Evolutionary conservation across 2,888 invertebrate species (phyloP), one percentile per base, ranked within the genome.

Genomic region (Thereva nobilitata): DNA sequence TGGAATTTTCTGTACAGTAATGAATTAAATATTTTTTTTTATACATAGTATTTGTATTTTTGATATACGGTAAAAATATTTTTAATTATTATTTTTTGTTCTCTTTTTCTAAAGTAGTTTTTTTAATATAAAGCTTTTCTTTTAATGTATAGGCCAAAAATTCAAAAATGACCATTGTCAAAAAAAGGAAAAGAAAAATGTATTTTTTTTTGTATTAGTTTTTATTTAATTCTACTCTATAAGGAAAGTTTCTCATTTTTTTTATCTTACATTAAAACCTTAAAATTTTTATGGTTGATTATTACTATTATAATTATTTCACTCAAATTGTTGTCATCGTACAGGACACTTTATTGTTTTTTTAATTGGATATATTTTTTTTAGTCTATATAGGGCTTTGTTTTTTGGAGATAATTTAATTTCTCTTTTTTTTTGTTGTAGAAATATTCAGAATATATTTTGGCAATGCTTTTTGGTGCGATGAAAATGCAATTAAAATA

Each of bases 251-350:
- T 23, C 23, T 23, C 41, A 41, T 50, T 61, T 50, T 23, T 12
- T 57, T 47, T 47, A 59, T 50, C 41, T 50, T 61, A 61, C 40
- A 61, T 61, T 50, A 40, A 50, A 61, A 61, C 49, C 49, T 41
- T 61, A 61, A 61, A 61, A 50, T 9, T 53, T 57, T 49, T 61
- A 44, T 61, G 61, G 23, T 23, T 23, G 49, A 50, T 50, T 61
- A 44, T 61, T 50, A 50, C 35, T 61, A 61, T 23, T 23, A 50
- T 40, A 50, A 61, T 61, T 61, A 61, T 37, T 34, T 61, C 61
- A 61, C 61, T 61, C 61, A 61, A 61, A 61, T 61, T 61, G 49
- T 61, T 61, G 61, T 61, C 45, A 50, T 61, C 50, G 40, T 61
- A 41, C 50, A 61, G 61, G 61, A 61, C 61, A 61, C 61, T 61